These are phyloP conservation scores for Phaenicophaeus curvirostris DNA, from an alignment of 2,797 vertebrate genomes.

Conservation along the genomic window DNA sequence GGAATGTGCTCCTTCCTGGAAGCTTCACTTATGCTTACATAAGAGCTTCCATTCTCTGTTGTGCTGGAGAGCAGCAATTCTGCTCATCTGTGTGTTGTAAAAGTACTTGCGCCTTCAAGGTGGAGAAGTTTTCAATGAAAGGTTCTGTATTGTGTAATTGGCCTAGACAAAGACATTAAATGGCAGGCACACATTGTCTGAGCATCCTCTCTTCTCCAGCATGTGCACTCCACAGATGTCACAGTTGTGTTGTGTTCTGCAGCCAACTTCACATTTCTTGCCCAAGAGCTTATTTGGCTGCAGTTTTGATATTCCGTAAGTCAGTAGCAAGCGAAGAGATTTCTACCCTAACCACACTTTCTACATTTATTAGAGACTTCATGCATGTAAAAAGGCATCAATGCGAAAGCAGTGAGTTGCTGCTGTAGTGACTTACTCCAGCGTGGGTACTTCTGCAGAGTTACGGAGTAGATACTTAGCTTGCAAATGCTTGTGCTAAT, in stretches of 20 bases:
- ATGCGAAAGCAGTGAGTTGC: neutral
- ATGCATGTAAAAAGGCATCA: neutral
- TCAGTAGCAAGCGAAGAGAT: neutral
- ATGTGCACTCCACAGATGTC: neutral
- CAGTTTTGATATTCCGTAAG: neutral
- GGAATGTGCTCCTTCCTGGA: conserved; percentile 33
- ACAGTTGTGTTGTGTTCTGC: neutral
- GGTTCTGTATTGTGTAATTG: neutral
- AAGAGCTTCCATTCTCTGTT: neutral
- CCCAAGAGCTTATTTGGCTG: neutral
- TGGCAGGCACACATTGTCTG: neutral
- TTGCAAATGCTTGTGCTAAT: neutral
- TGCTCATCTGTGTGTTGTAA: neutral
- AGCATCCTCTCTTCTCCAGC: neutral
- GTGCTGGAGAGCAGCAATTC: neutral
- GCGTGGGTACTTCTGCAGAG: neutral
- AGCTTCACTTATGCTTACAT: neutral
- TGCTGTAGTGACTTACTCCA: neutral
- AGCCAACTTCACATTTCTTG: neutral
- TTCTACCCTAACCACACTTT: neutral
- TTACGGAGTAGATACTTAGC: neutral
- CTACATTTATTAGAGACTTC: neutral
- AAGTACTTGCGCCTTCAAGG: neutral
- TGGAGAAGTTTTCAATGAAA: neutral
- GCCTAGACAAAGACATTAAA: neutral